Conservation (phyloP, 2,888 invertebrate species). For the Ephialtes manifestator region DNA sequence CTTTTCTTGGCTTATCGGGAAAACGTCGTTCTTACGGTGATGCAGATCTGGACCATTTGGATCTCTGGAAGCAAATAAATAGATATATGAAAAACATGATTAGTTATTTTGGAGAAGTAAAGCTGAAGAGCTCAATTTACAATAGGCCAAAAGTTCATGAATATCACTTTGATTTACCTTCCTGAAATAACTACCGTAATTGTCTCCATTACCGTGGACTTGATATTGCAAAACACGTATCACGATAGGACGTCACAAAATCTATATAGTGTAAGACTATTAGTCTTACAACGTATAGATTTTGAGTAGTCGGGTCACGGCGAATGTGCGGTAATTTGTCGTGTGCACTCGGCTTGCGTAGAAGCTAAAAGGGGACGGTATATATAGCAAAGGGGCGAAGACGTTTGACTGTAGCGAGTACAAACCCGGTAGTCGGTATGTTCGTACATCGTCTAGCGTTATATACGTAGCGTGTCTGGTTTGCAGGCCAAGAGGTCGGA, state of each 20-base stretch:
- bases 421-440: conserved; percentile 27
- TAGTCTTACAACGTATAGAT: neutral
- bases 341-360: neutral
- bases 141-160: no score
- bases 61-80: conserved; percentile 88
- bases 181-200: no score
- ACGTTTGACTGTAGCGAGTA: conserved; percentile 1
- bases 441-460: conserved; percentile 15
- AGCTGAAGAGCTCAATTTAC: no score
- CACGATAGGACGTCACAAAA: conserved; percentile 4
- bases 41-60: conserved; percentile 92
- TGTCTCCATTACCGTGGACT: neutral
- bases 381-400: conserved; percentile 2
- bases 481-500: conserved; percentile 38
- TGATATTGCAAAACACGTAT: conserved; percentile 29
- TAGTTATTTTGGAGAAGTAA: no score
- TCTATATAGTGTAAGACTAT: no score
- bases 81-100: neutral
- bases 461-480: conserved; percentile 20
- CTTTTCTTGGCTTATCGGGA: conserved; percentile 93
- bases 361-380: conserved; percentile 1
- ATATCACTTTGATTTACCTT: no score
- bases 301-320: conserved; percentile 35
- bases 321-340: conserved; percentile 28
- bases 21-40: conserved; percentile 88